Base-by-base conservation (phyloP, 1,140 invertebrate genomes). In the Lethocerus indicus region DNA sequence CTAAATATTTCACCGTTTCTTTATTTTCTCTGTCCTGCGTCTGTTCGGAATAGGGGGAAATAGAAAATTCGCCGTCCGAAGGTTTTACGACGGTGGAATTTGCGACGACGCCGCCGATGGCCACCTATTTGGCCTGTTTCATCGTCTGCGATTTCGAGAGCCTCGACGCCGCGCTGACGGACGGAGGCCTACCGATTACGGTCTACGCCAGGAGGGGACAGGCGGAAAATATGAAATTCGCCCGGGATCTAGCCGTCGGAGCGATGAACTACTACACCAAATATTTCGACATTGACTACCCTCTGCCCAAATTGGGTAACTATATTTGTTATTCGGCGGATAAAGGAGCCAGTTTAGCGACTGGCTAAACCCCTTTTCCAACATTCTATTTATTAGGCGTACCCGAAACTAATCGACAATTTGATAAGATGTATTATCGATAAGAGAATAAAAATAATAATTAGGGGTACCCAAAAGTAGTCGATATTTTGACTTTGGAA, bases 71-170 rank as follows among this genome's bases (percentile, higher is more conserved):
- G 16, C 72, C 72, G 18, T 44, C 49, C 4, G 18, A 37, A 6
- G 68, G 68, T 42, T 58, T 69, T 14, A 67, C 67, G 1, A 67
- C 66, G 16, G 72, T 75, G 63, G 69, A 71, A n/a, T 96, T 93
- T 66, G 65, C 77, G 42, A 76, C 79, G 58, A 87, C 83, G 47
- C 78, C 86, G 0, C 78, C 78, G 14, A 95, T 95, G 90, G 90
- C 89, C 2, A 92, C 89, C 1, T 96, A 95, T 60, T 65, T 94
- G 2, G 76, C 81, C 0, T 89, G 85, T 59, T 90, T 94, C 63
- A 87, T 94, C 41, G 75, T 95, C 0, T 89, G 88, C 54, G 87
- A 95, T 61, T 95, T 94, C 66, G 68, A 70, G 43, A 61, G 65
- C 50, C 71, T 73, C 23, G 73, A 76, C 41, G 63, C 69, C 53